Base-by-base conservation (phyloP, 2,797 vertebrate species). In the Sebastes nivosus region DNA sequence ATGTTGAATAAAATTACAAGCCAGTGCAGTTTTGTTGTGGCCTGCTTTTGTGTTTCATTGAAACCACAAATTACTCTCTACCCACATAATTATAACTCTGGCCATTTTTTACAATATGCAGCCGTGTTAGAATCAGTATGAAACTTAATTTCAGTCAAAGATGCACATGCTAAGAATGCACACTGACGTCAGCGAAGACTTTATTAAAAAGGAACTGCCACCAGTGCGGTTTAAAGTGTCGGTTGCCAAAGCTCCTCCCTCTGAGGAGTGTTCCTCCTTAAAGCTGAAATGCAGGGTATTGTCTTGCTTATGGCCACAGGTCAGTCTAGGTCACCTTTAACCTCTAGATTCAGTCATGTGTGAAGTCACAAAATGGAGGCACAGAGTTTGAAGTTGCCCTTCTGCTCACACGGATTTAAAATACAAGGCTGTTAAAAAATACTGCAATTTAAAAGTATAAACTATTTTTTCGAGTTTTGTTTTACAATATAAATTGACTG, bases 341-440 rank as follows among this genome's bases (percentile, higher is more conserved):
- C 89, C 89, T 80, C 68, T 57, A 25, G 70, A 75, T 80, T 60
- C 82, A 93, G 73, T 89, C 85, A 92, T 92, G 90, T 91, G 84
- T 89, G 80, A 90, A 93, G 88, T 89, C 81, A 86, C 78, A 88
- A 85, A 91, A 78, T 80, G 76, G 80, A 79, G 42, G 61, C 72
- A 67, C 68, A 77, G 63, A 71, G 57, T 79, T 30, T 68, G 46
- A 72, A 85, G 32, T 20, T 36, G 8, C 58, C 63, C 71, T 60
- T 38, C 27, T 71, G 18, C 72, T 71, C 64, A 63, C 9, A 55
- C 60, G 58, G 72, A 63, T 63, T 12, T 30, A 25, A 59, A 52
- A 38, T 22, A 18, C 4, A 29, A 59, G 11, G 29, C 1, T 59
- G 5, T 52, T 27, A 4, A 24, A 42, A 42, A 22, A 4, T 20